A percentile compares a stretch with the other conserved stretches of the same genome.
Conservation (phyloP, 2,888 invertebrate species). For the Hirtodrosophila duncani region DNA sequence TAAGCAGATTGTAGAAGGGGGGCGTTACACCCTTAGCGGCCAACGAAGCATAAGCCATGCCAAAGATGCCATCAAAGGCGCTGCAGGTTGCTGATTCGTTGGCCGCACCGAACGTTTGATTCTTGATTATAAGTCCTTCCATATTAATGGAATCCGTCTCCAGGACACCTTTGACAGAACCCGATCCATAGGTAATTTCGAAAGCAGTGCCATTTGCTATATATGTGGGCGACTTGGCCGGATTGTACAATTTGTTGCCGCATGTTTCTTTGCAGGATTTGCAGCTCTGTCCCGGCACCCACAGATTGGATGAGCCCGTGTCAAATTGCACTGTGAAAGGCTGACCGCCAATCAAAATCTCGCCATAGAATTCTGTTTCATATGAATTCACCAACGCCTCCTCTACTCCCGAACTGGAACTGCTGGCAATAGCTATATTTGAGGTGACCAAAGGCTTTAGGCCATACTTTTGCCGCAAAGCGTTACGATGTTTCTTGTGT, state of each 20-base stretch:
- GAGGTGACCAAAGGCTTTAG: conserved; percentile 1
- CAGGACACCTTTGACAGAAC: conserved; percentile 8
- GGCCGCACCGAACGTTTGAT: conserved; percentile 16
- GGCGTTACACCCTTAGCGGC: conserved; percentile 3
- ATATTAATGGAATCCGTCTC: conserved; percentile 7
- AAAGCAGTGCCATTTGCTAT: not conserved
- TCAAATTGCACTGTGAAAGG: conserved; percentile 19
- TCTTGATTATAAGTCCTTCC: conserved; percentile 5
- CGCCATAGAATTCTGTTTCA: conserved; percentile 18
- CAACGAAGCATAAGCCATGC: conserved; percentile 7
- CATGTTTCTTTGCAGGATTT: conserved; percentile 4
- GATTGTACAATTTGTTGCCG: conserved; percentile 2
- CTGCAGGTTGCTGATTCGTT: conserved; percentile 13
- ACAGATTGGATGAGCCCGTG: conserved; percentile 21
- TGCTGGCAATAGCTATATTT: not conserved
- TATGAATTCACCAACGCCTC: conserved; percentile 11
- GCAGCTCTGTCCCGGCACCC: conserved; percentile 22
- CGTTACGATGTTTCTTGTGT: conserved; percentile 3
- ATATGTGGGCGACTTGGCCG: conserved; percentile 6
- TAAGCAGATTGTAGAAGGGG: conserved; percentile 10
- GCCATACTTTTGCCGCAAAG: conserved; percentile 11
- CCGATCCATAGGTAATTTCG: conserved; percentile 17
- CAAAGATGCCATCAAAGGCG: conserved; percentile 8
- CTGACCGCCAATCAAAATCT: conserved; percentile 7
- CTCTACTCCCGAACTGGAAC: not conserved